Conservation (phyloP, 2,888 invertebrate genomes). For the Cataglyphis cursor region DNA sequence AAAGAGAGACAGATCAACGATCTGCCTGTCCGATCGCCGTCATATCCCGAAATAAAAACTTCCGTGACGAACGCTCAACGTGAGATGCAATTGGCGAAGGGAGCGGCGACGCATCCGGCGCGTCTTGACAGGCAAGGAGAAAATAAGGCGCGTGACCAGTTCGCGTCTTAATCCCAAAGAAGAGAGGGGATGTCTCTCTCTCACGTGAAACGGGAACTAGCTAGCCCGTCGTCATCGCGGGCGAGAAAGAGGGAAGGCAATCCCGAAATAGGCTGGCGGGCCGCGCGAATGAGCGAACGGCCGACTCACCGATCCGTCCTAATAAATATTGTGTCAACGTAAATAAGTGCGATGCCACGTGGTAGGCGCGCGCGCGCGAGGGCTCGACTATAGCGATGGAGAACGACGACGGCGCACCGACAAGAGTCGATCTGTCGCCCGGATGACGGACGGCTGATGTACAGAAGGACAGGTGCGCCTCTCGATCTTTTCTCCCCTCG, state of each 20-base stretch:
- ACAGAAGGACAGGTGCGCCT: constrained; percentile 85
- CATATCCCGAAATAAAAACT: constrained; percentile 51
- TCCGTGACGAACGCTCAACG: constrained; percentile 49
- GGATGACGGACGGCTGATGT: constrained; percentile 85
- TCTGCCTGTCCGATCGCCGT: constrained; percentile 45
- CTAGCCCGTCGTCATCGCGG: constrained; percentile 59
- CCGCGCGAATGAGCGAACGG: constrained; percentile 78
- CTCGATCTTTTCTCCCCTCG: constrained; percentile 68
- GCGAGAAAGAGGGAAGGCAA: constrained; percentile 59
- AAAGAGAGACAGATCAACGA: constrained; percentile 8
- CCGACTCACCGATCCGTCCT: constrained; percentile 85
- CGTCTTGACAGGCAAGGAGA: constrained; percentile 60
- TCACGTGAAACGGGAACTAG: constrained; percentile 54
- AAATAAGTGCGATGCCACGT: constrained; percentile 84
- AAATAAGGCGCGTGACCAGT: constrained; percentile 68
- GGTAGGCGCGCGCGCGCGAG: constrained; percentile 62
- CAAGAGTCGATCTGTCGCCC: constrained; percentile 76
- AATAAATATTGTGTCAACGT: constrained; percentile 87
- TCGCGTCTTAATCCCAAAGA: constrained; percentile 73
- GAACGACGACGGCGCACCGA: constrained; percentile 57
- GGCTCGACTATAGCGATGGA: constrained; percentile 56
- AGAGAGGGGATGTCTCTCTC: constrained; percentile 63
- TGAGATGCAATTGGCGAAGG: constrained; percentile 48
- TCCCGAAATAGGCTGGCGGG: constrained; percentile 78
- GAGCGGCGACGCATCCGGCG: constrained; percentile 46